phyloP scores from a whole-genome alignment of 1,140 invertebrate species.

The Pseudachorutes palmiensis region DNA sequence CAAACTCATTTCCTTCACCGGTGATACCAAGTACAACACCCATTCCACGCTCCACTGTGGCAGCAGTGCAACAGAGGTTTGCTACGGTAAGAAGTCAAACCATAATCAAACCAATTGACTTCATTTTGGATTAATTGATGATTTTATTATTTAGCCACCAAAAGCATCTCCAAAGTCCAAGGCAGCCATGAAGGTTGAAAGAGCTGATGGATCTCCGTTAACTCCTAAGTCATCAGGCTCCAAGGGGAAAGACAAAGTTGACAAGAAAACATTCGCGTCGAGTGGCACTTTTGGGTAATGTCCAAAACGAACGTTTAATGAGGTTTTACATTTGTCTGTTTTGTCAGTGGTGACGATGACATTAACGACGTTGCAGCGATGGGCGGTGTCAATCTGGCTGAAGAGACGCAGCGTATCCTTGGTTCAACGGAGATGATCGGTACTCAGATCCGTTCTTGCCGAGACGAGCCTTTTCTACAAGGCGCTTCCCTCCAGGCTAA shows the following conservation, averaged over 20 bases:
- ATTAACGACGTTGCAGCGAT: conserved; percentile 98
- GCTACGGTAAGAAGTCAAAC: conserved; percentile 22
- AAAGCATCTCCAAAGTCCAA: conserved; percentile 4
- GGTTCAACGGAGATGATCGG: conserved; percentile 91
- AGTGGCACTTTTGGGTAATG: conserved; percentile 2
- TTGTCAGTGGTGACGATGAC: conserved; percentile 74
- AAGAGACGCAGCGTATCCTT: conserved; percentile 90
- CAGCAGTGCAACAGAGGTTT: conserved; percentile 31
- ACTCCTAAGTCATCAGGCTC: conserved; percentile 30
- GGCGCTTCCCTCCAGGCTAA: conserved; percentile 64
- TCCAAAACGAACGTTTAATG: neutral
- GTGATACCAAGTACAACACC: conserved; percentile 21
- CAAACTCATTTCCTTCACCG: conserved; percentile 18
- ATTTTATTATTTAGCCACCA: neutral
- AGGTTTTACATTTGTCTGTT: conserved; percentile 38
- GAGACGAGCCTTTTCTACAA: conserved; percentile 85
- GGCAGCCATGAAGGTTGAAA: neutral
- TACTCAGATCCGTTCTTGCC: conserved; percentile 89
- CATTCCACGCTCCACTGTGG: conserved; percentile 27
- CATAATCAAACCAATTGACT: neutral
- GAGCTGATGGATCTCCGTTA: conserved; percentile 8
- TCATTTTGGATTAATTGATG: neutral
- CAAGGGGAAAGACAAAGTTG: conserved; percentile 58
- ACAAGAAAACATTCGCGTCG: conserved; percentile 18
- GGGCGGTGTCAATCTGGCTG: conserved; percentile 96